phyloP scores from a whole-genome alignment of 2,888 invertebrate genomes.

The Cataglyphis rosenhaueri region DNA sequence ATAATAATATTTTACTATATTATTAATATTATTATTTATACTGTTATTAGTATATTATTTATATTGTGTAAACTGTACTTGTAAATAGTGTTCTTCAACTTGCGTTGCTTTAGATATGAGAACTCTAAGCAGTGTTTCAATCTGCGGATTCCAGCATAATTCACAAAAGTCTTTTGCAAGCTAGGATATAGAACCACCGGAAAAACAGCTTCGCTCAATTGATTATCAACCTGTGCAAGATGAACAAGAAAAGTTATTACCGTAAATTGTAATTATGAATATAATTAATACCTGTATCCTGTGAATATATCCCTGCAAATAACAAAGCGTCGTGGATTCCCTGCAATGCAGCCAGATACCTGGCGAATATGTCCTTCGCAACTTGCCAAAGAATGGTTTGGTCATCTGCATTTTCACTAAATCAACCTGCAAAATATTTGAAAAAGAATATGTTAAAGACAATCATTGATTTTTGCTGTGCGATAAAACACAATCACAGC shows the following conservation, averaged over 20 bases:
- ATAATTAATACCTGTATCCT: constrained; percentile 86
- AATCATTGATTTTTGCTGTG: not conserved
- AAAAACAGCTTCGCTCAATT: constrained; percentile 90
- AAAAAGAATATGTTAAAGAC: not conserved
- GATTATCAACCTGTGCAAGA: constrained; percentile 91
- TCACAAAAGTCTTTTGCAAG: constrained; percentile 83
- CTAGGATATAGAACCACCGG: constrained; percentile 89
- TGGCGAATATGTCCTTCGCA: constrained; percentile 91
- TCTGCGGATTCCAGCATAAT: constrained; percentile 75
- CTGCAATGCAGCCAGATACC: constrained; percentile 91
- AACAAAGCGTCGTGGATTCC: constrained; percentile 89
- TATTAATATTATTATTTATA: not conserved
- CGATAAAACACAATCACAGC: not conserved
- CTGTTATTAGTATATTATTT: not conserved
- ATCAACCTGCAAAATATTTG: constrained; percentile 88
- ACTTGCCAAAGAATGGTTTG: constrained; percentile 93
- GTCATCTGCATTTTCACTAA: constrained; percentile 95
- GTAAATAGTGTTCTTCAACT: constrained; percentile 77
- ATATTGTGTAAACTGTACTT: constrained; percentile 72
- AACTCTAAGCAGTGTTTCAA: constrained; percentile 81
- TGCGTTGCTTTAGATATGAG: constrained; percentile 79
- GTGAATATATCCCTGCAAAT: constrained; percentile 90
- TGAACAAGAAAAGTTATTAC: constrained; percentile 68
- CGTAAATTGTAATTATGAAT: constrained; percentile 2
- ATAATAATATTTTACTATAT: too few relatives aligned